Conservation (phyloP, 35 echinoderm and acorn worm genomes). For the Acanthaster planci region DNA sequence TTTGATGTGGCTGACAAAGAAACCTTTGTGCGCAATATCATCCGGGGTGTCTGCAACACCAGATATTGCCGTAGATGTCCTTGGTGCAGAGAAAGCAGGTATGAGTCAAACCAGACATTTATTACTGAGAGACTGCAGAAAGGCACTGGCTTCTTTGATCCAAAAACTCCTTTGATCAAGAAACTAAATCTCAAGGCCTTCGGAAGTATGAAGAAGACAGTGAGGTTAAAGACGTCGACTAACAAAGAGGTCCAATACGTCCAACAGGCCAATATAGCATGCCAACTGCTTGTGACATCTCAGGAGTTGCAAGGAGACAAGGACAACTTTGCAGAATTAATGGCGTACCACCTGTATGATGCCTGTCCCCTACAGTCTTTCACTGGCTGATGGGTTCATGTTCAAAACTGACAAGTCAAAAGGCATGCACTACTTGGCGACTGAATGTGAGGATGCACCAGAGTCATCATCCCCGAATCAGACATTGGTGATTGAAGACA, state of each 20-base stretch:
- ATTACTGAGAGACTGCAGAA: no score
- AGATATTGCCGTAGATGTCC: conserved; percentile 33
- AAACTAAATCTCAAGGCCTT: conserved; percentile 45
- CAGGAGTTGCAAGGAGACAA: conserved; percentile 2
- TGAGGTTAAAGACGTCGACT: conserved; percentile 27
- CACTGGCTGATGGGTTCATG: conserved; percentile 47
- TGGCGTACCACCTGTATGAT: conserved; percentile 44
- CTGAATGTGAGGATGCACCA: background rate
- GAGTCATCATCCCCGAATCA: background rate
- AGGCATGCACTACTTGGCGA: conserved; percentile 31
- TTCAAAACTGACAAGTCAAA: conserved; percentile 33
- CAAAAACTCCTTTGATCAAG: conserved; percentile 38
- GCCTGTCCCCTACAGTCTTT: conserved; percentile 51
- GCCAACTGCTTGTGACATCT: conserved; percentile 49
- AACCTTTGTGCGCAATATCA: conserved; percentile 1
- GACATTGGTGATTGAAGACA: conserved; percentile 47
- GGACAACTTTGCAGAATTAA: conserved; percentile 42
- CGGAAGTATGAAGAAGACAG: conserved; percentile 40
- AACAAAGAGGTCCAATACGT: conserved; percentile 56
- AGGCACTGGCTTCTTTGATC: conserved; percentile 46
- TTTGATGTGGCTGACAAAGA: conserved; percentile 42
- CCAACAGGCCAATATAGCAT: conserved; percentile 59
- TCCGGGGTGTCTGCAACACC: conserved; percentile 31
- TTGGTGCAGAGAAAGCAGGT: conserved; percentile 46
- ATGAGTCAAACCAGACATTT: no score